phyloP scores from a whole-genome alignment of 2,113 vertebrate species.

The Sminthopsis crassicaudata region DNA sequence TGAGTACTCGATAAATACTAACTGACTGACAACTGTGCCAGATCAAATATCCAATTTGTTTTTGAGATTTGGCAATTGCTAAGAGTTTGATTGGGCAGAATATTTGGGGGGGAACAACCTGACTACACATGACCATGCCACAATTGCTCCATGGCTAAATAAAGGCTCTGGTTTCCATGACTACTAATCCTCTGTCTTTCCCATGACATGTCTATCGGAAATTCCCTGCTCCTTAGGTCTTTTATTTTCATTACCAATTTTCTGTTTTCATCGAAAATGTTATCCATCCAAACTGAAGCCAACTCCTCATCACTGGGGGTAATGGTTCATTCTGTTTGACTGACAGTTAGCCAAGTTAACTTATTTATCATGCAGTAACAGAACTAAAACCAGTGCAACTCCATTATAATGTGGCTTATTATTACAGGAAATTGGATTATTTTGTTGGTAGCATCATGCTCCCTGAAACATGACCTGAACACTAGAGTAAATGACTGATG shows the following conservation, averaged over 20 bases:
- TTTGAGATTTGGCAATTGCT: background rate
- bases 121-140: background rate
- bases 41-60: background rate
- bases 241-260: slow-evolving; percentile 30
- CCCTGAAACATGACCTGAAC: background rate
- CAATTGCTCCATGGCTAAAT: background rate
- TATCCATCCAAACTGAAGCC: background rate
- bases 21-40: background rate
- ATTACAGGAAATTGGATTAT: background rate
- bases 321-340: background rate
- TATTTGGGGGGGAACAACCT: rapidly evolving
- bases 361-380: background rate
- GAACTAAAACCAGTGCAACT: background rate
- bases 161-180: background rate
- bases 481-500: background rate
- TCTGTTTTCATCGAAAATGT: slow-evolving; percentile 1
- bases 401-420: background rate
- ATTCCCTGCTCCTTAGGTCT: background rate
- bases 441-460: background rate
- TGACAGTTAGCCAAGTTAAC: background rate
- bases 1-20: background rate
- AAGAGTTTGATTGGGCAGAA: background rate
- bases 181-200: background rate
- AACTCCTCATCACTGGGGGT: background rate
- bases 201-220: background rate